Evolutionary conservation across 2,113 vertebrate species (phyloP).

Genomic region (Antechinus stuartii): DNA sequence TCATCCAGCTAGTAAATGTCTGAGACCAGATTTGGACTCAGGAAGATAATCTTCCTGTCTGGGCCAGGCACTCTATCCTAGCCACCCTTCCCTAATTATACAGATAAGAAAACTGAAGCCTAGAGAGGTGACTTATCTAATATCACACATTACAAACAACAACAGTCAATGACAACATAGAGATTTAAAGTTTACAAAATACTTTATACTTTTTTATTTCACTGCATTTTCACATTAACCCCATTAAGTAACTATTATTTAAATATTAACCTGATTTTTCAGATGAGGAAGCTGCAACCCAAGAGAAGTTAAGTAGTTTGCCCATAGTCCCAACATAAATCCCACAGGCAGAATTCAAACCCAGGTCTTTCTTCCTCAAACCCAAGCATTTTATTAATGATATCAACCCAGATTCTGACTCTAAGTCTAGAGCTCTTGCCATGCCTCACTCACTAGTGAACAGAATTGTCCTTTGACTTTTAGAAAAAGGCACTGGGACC

Average conservation of each 20-base stretch:
- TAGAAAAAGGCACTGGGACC: neutral
- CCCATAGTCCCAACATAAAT: neutral
- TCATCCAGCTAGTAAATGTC: neutral
- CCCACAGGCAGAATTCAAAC: slow-evolving; percentile 1
- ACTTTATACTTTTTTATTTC: neutral
- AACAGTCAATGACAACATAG: neutral
- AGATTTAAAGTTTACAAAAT: neutral
- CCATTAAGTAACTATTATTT: neutral
- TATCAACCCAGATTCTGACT: neutral
- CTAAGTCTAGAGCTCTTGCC: neutral
- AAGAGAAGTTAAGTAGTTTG: neutral
- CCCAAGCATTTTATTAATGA: neutral
- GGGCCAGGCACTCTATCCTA: neutral
- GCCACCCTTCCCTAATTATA: neutral
- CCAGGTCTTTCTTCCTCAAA: neutral
- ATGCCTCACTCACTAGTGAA: neutral
- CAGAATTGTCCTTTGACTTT: neutral
- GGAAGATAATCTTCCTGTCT: neutral
- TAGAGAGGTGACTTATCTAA: neutral
- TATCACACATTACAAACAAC: neutral
- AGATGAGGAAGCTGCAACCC: neutral
- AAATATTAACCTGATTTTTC: neutral
- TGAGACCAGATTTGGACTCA: neutral
- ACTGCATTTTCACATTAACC: neutral
- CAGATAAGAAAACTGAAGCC: neutral